These are phyloP conservation scores for Sphyrna mokarran DNA, from an alignment of 2,113 vertebrate genomes.

Conservation along the genomic window DNA sequence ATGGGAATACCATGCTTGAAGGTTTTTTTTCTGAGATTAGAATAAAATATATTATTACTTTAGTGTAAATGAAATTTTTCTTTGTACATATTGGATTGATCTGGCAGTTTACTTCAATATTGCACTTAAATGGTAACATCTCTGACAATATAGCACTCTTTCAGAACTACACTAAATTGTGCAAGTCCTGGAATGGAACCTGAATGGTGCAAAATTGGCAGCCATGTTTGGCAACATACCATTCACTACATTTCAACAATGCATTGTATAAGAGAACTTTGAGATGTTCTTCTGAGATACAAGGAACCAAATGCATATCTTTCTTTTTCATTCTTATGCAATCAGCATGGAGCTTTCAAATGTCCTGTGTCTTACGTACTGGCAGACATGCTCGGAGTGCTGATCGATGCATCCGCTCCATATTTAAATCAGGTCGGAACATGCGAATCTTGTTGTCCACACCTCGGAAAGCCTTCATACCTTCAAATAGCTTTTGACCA, in stretches of 20 bases:
- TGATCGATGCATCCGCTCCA: conserved; percentile 76
- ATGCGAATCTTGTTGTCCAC: conserved; percentile 67
- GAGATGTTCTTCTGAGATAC: background rate
- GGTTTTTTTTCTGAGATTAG: background rate
- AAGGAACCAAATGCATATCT: background rate
- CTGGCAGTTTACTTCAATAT: background rate
- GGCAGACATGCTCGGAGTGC: conserved; percentile 67
- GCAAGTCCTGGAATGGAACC: no score
- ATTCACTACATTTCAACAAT: background rate
- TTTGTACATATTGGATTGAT: background rate
- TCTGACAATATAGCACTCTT: background rate
- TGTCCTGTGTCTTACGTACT: conserved; percentile 47
- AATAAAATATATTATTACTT: background rate
- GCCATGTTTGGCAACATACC: background rate
- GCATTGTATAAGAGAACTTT: background rate
- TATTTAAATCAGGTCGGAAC: conserved; percentile 81
- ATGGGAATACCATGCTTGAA: background rate
- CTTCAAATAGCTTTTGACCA: conserved; percentile 72
- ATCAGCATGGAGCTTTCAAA: background rate
- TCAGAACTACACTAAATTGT: background rate
- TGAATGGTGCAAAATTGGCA: background rate
- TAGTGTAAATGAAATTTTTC: background rate
- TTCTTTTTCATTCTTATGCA: background rate
- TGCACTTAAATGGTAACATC: background rate
- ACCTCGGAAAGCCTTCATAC: conserved; percentile 79